phyloP scores from a whole-genome alignment of 2,888 invertebrate genomes.

The Antitype chi region DNA sequence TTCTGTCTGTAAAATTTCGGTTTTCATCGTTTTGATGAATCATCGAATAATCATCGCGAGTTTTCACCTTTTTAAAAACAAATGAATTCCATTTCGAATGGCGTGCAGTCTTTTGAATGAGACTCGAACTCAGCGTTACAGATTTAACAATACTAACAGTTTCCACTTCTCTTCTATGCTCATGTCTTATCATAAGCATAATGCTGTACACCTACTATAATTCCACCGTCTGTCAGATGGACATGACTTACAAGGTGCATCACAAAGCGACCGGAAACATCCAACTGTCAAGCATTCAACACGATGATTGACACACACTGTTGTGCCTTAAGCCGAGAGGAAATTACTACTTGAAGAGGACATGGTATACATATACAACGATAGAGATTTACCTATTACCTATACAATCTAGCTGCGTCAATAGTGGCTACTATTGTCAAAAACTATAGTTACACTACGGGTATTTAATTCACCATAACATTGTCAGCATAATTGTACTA shows the following conservation, averaged over 20 bases:
- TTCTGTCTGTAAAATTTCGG: not conserved
- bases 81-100: not conserved
- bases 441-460: too few species aligned
- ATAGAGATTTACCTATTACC: not conserved
- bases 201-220: not conserved
- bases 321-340: constrained; percentile 32
- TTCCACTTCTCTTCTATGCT: not conserved
- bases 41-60: not conserved
- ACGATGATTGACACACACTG: constrained; percentile 45
- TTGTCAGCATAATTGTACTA: too few species aligned
- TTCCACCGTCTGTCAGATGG: constrained; percentile 19
- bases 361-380: constrained; percentile 7
- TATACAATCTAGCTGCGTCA: not conserved
- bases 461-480: too few species aligned
- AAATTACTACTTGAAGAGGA: constrained; percentile 47
- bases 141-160: not conserved
- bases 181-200: not conserved
- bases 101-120: not conserved
- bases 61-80: not conserved
- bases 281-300: constrained; percentile 36
- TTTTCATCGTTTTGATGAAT: not conserved
- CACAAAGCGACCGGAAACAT: constrained; percentile 53
- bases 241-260: constrained; percentile 44
- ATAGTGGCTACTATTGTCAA: too few species aligned
- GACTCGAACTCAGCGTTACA: not conserved